A percentile compares a stretch with the other conserved stretches of the same genome.
These are phyloP conservation scores for Nothoprocta pentlandii DNA, from an alignment of 2,113 vertebrate genomes.

Conservation along the genomic window DNA sequence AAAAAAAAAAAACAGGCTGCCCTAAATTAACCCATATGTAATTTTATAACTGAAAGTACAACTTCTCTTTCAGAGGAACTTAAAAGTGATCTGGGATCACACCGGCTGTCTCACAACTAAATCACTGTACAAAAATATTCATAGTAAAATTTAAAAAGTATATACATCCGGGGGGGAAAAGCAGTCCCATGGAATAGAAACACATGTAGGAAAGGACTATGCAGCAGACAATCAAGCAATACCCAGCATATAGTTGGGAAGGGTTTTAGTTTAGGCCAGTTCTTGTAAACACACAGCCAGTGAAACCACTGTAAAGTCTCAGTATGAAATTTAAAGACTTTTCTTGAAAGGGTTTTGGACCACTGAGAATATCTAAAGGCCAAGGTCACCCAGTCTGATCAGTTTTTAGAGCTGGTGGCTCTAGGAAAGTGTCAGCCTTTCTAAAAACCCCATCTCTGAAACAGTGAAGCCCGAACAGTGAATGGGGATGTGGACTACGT, in stretches of 20 bases:
- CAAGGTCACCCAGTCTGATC: background rate
- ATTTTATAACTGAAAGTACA: background rate
- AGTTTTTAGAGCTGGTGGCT: background rate
- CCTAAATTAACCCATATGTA: background rate
- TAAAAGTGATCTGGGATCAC: background rate
- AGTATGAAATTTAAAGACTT: background rate
- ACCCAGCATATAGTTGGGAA: background rate
- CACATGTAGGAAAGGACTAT: background rate
- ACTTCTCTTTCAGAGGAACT: background rate
- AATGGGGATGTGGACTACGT: background rate
- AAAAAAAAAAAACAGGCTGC: background rate
- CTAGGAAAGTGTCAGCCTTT: background rate
- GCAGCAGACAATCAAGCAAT: background rate
- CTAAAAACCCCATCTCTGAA: background rate
- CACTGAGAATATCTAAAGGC: background rate
- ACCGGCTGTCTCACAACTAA: background rate
- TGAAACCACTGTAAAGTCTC: background rate
- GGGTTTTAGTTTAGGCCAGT: background rate
- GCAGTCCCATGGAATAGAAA: background rate
- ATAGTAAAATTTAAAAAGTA: background rate
- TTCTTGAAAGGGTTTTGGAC: background rate
- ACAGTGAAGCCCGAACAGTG: background rate
- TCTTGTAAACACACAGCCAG: background rate
- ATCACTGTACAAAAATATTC: background rate
- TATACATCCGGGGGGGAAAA: background rate